A percentile compares a stretch with the other conserved stretches of the same genome.
phyloP scores from a whole-genome alignment of 2,888 invertebrate species.

The Blastobasis lacticolella region DNA sequence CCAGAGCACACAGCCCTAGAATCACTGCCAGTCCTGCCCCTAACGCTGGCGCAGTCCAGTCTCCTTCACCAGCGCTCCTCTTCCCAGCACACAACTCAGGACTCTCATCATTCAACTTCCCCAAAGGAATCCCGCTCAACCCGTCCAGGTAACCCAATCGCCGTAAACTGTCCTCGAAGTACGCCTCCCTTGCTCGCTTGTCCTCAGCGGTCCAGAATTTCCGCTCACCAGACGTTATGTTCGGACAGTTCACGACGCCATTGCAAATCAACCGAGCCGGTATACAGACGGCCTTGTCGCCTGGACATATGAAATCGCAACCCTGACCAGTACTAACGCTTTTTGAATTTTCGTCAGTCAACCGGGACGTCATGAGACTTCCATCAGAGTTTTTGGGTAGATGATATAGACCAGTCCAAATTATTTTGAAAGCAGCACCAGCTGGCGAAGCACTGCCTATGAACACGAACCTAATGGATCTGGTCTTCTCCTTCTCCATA shows the following conservation, averaged over 20 bases:
- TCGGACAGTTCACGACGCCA: constrained; percentile 90
- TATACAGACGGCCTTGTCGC: constrained; percentile 87
- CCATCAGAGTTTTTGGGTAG: constrained; percentile 89
- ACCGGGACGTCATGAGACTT: constrained; percentile 82
- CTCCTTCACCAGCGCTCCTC: constrained; percentile 59
- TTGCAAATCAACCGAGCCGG: constrained; percentile 89
- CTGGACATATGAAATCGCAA: constrained; percentile 92
- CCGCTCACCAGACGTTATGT: constrained; percentile 72
- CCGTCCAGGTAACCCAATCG: constrained; percentile 73
- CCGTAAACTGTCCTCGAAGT: constrained; percentile 76
- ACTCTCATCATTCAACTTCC: constrained; percentile 82
- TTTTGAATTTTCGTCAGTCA: constrained; percentile 76
- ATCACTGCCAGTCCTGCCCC: constrained; percentile 75
- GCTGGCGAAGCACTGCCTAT: constrained; percentile 86
- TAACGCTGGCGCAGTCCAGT: constrained; percentile 77
- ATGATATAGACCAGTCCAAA: constrained; percentile 92
- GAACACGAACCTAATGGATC: constrained; percentile 81
- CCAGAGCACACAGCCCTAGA: constrained; percentile 71
- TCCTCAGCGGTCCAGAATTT: constrained; percentile 67
- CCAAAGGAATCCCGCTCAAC: constrained; percentile 51
- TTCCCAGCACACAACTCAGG: constrained; percentile 80
- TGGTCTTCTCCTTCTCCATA: constrained; percentile 75
- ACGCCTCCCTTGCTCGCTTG: constrained; percentile 67
- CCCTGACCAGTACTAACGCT: constrained; percentile 59
- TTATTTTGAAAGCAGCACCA: constrained; percentile 88